phyloP scores from a whole-genome alignment of 1,140 invertebrate genomes.

The Zaprionus lachaisei region DNA sequence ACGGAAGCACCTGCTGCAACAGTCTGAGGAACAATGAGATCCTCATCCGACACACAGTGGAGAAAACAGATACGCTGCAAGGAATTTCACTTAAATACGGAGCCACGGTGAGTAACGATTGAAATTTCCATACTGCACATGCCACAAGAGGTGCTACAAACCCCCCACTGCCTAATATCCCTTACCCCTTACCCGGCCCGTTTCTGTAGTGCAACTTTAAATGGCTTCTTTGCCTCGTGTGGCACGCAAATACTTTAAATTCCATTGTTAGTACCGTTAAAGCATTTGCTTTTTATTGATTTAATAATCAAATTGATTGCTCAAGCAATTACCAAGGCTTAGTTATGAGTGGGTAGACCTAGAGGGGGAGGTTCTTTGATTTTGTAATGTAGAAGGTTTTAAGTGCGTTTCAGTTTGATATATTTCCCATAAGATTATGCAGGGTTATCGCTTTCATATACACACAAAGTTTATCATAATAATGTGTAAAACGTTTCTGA shows the following conservation, averaged over 20 bases:
- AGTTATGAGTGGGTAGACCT: not conserved
- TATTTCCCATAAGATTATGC: not conserved
- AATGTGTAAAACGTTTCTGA: not conserved
- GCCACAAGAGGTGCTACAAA: not conserved
- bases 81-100: conserved; percentile 96
- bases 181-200: not conserved
- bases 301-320: conserved; percentile 54
- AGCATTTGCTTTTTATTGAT: conserved; percentile 63
- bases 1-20: conserved; percentile 91
- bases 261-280: conserved; percentile 30
- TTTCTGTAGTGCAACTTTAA: conserved; percentile 17
- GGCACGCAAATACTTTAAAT: conserved; percentile 30
- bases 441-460: not conserved
- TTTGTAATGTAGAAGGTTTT: not conserved
- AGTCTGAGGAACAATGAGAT: conserved; percentile 88
- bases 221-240: conserved; percentile 40
- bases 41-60: conserved; percentile 91
- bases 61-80: conserved; percentile 94
- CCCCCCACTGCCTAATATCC: not conserved
- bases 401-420: not conserved
- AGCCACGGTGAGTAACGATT: conserved; percentile 90
- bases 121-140: not conserved
- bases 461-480: not conserved
- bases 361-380: not conserved
- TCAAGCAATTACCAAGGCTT: not conserved